Evolutionary conservation across 2,888 invertebrate genomes (phyloP).

Genomic region (Xanthostigma xanthostigma): DNA sequence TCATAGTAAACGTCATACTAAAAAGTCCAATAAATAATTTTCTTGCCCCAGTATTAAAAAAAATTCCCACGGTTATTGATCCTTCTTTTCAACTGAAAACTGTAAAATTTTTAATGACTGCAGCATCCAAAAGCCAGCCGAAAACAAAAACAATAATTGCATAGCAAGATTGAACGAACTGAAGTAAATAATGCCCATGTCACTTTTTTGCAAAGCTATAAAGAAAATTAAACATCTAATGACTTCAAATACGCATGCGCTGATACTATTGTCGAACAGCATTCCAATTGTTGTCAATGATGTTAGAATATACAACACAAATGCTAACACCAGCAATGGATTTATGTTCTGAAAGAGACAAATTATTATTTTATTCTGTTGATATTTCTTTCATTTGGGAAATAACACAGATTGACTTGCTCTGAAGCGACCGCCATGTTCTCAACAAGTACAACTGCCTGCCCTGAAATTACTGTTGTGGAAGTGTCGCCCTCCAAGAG

Average conservation of each 20-base stretch:
- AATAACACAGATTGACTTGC: too few species aligned
- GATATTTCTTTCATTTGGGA: too few species aligned
- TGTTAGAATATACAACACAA: conserved; percentile 47
- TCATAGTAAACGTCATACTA: too few species aligned
- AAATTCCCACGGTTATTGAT: neutral
- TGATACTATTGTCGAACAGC: conserved; percentile 49
- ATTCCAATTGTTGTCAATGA: conserved; percentile 55
- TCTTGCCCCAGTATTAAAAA: neutral
- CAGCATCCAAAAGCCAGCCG: conserved; percentile 48
- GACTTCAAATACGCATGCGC: conserved; percentile 46
- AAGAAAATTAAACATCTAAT: conserved; percentile 48
- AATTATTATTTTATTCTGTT: conserved; percentile 1
- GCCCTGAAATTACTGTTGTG: too few species aligned
- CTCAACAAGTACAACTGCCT: too few species aligned
- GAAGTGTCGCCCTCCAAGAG: too few species aligned
- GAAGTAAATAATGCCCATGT: conserved; percentile 26
- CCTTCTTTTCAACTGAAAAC: conserved; percentile 29
- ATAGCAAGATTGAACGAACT: conserved; percentile 27
- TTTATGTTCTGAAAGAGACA: conserved; percentile 42
- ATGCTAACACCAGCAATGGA: conserved; percentile 38
- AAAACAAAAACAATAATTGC: conserved; percentile 41
- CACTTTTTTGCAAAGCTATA: conserved; percentile 27
- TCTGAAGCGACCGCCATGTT: too few species aligned
- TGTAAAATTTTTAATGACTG: conserved; percentile 41
- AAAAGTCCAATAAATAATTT: too few species aligned